Conservation (phyloP, 2,113 vertebrate species). For the Lagopus leucura region DNA sequence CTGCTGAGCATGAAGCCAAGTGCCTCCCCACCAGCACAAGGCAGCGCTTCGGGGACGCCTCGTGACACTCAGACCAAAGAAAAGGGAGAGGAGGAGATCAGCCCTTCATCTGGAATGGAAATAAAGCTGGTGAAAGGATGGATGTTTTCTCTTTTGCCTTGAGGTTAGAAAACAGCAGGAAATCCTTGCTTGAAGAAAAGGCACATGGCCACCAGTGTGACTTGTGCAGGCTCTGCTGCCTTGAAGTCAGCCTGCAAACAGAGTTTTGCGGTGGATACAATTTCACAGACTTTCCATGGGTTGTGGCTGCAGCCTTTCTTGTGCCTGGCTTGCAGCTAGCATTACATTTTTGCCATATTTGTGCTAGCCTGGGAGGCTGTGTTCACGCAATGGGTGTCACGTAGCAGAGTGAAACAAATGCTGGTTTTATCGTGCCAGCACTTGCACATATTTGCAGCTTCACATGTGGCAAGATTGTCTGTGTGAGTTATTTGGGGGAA, state of each 20-base stretch:
- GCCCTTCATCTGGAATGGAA: conserved; percentile 55
- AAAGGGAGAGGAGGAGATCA: not conserved
- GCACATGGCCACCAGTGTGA: conserved; percentile 45
- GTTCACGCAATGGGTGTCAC: not conserved
- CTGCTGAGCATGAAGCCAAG: not conserved
- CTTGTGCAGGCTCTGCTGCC: conserved; percentile 22
- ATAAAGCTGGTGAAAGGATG: conserved; percentile 66
- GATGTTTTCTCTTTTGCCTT: conserved; percentile 63
- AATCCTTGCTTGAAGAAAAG: conserved; percentile 54
- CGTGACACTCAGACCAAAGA: not conserved
- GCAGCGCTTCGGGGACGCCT: not conserved
- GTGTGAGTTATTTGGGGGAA: not conserved
- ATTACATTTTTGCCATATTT: not conserved
- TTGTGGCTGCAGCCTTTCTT: conserved; percentile 2
- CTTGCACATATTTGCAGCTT: not conserved
- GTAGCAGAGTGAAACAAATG: not conserved
- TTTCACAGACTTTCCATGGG: conserved; percentile 26
- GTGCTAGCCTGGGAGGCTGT: not conserved
- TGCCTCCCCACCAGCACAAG: not conserved
- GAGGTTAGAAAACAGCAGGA: conserved; percentile 70
- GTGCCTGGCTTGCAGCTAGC: not conserved
- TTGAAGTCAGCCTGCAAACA: conserved; percentile 35
- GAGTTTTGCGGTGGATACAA: not conserved
- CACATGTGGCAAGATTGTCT: not conserved
- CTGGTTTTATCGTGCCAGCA: not conserved